Evolutionary conservation across 23 tunicate species (phyloP).

Genomic region (Trididemnum clinides): DNA sequence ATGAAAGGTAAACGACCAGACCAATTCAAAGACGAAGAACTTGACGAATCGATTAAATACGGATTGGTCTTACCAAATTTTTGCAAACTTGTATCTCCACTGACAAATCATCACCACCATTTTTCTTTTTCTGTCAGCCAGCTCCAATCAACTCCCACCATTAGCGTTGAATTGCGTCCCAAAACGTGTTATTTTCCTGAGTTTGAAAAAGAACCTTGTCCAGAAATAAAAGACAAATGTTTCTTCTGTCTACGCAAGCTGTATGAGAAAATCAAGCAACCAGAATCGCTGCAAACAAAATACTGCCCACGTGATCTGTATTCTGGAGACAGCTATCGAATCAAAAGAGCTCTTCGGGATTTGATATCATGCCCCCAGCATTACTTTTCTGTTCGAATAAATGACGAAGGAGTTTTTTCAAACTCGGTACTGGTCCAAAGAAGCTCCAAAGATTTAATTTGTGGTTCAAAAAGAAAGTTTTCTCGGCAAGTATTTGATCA

Average conservation of each 20-base stretch:
- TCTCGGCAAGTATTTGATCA: conserved; percentile 5
- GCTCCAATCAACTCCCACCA: not conserved
- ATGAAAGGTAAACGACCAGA: conserved; percentile 28
- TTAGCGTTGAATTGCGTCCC: conserved; percentile 64
- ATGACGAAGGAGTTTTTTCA: conserved; percentile 38
- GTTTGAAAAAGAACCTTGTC: not conserved
- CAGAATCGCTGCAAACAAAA: conserved; percentile 22
- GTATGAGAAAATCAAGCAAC: conserved; percentile 15
- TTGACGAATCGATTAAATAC: conserved; percentile 49
- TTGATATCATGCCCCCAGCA: conserved; percentile 59
- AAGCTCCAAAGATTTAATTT: no score
- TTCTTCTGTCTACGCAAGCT: conserved; percentile 26
- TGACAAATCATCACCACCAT: not conserved
- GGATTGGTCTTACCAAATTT: conserved; percentile 51
- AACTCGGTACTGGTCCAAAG: not conserved
- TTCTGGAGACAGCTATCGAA: conserved; percentile 31
- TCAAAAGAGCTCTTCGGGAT: conserved; percentile 54
- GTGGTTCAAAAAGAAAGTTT: not conserved
- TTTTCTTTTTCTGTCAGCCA: not conserved
- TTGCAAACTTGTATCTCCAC: conserved; percentile 1
- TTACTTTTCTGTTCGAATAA: conserved; percentile 38
- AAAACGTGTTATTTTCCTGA: conserved; percentile 55
- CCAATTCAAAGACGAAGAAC: not conserved
- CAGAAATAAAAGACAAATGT: conserved; percentile 27
- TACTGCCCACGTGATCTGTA: conserved; percentile 72